Evolutionary conservation across 2,888 invertebrate species (phyloP), one percentile per base, ranked within the genome.

Genomic region (Caenorhabditis japonica): DNA sequence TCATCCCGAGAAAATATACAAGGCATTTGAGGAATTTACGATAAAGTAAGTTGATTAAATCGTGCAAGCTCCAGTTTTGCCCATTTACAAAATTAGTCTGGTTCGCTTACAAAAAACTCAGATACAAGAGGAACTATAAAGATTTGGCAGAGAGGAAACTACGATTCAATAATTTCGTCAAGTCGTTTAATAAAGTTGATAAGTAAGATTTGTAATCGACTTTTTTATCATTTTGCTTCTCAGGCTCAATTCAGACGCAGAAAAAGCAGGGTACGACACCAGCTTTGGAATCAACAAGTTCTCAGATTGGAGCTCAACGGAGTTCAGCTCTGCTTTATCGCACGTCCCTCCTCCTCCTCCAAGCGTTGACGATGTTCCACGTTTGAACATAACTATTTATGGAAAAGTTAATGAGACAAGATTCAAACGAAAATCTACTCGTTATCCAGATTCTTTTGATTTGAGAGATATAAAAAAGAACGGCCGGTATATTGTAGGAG

Each of bases 281-380:
- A 23, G 23, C 33, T 69, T 53, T 33, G 69, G 59, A 8, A 53
- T 69, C 30, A 69, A 69, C 59, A 59, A 69, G 27, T 69, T 69
- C 13, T 17, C 69, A 8, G 69, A 69, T 30, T 39, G 53, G 21
- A 47, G 52, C 8, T 3, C 13, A 0, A 12, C 12, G 8, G 69
- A 69, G 33, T 69, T 69, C 59, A 38, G 12, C 10, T 39, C 38
- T 10, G 33, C 52, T 4, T 23, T 64, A 2, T 64, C 64, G 4
- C 46, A 34, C 7, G 27, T 25, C 1, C 12, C 17, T 8, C 49
- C 49, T 10, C 12, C 17, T 8, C 49, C 49, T 10, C 55, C 64
- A 8, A 64, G 43, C 19, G 56, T 39, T 3, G 43, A 55, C 8
- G 56, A 56, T 1, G 34, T 64, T 7, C 64, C 64, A 10, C 12